Base-by-base conservation (phyloP, 2,797 vertebrate genomes). In the Gallinago solitaria region DNA sequence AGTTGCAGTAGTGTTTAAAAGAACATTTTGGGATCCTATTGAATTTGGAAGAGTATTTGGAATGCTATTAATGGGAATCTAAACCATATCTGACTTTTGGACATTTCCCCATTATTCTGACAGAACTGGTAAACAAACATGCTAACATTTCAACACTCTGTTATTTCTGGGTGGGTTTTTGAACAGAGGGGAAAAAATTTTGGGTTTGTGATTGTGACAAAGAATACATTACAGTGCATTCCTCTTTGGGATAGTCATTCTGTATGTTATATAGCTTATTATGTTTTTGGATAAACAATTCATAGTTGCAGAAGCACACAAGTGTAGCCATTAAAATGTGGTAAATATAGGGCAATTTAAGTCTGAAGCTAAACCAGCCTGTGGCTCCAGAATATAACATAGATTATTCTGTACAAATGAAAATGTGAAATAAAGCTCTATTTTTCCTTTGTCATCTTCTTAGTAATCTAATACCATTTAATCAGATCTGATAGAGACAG, bases 231-330 rank as follows among this genome's bases (percentile, higher is more conserved):
- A 6, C 12, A 51, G n/a, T 18, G 9, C 60, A 11, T 32, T 87
- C 30, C n/a, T 63, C 59, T 85, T 53, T 1, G 1, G 39, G 35
- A n/a, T 30, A 73, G 17, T 50, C 11, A 83, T 39, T 47, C n/a
- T 87, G 73, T 20, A 75, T 12, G 9, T 86, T 83, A 60, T 51
- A 63, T 28, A 87, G 43, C 7, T 69, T 17, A 41, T 61, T 65
- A 35, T 79, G 63, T 69, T 89, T 92, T 89, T 82, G 56, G n/a
- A 87, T 83, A 79, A 92, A 68, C 37, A 87, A 39, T 64, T 82
- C 9, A 12, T 79, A 60, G 14, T 33, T 88, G 47, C 39, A 75
- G 47, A 88, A 87, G 9, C 37, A 21, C 54, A 67, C 28, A 76
- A 82, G 17, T 1, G 0, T 8, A 87, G n/a, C 37, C 39, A 45